phyloP scores from a whole-genome alignment of 1,140 invertebrate genomes.

The Protaetia brevitarsis region DNA sequence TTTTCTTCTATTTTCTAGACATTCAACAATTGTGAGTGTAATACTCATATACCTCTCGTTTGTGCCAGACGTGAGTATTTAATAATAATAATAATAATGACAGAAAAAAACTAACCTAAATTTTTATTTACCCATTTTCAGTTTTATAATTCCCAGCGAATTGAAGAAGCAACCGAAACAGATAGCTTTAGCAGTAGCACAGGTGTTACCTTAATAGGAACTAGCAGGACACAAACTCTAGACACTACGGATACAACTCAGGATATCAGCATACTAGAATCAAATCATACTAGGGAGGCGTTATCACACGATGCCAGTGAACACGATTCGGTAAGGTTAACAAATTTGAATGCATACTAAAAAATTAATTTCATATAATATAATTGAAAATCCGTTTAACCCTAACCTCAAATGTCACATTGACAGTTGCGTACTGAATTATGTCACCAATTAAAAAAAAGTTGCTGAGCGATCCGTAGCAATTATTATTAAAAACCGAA shows the following conservation, averaged over 20 bases:
- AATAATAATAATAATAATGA: too few species aligned
- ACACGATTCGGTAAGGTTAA: slow-evolving; percentile 58
- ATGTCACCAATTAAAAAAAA: too few species aligned
- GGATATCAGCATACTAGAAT: neutral
- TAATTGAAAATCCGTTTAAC: too few species aligned
- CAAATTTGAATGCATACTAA: too few species aligned
- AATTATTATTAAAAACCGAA: too few species aligned
- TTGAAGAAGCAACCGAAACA: neutral
- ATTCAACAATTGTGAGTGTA: too few species aligned
- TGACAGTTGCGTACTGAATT: too few species aligned
- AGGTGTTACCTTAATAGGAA: neutral
- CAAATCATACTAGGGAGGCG: slow-evolving; percentile 59
- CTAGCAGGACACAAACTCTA: neutral
- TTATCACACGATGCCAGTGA: slow-evolving; percentile 60
- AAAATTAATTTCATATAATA: too few species aligned
- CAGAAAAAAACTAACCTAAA: neutral
- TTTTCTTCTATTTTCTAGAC: too few species aligned
- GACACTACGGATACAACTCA: neutral
- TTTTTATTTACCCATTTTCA: neutral
- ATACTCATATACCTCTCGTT: neutral
- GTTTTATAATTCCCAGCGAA: neutral
- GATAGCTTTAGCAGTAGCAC: neutral
- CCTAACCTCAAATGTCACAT: too few species aligned
- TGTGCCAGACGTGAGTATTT: neutral
- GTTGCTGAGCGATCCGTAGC: too few species aligned